phyloP scores from a whole-genome alignment of 37 sponge, comb jelly and placozoan species.

The Amphimedon queenslandica region DNA sequence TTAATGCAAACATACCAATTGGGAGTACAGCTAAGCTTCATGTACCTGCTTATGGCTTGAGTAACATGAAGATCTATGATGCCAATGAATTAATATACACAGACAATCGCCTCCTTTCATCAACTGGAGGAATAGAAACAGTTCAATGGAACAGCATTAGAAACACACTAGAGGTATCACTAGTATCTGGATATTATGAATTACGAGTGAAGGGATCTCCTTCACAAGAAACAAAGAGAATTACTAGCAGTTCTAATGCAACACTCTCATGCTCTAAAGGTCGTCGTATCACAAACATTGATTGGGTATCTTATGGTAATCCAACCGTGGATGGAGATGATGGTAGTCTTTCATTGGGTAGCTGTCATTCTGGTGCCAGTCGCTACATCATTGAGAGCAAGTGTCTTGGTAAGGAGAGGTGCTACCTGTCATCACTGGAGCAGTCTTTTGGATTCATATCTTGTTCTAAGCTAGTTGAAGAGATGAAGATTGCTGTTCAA shows the following conservation, averaged over 20 bases:
- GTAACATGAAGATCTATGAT: slow-evolving; percentile 14
- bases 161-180: neutral
- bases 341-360: slow-evolving; percentile 7
- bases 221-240: neutral
- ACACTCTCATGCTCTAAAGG: neutral
- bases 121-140: neutral
- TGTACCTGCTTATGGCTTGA: slow-evolving; percentile 31
- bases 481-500: too few relatives aligned
- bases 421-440: neutral
- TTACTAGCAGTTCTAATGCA: neutral
- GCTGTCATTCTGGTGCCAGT: neutral
- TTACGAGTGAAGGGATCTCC: slow-evolving; percentile 1
- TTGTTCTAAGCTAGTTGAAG: too few relatives aligned
- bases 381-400: neutral
- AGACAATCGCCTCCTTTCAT: neutral
- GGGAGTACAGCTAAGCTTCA: slow-evolving; percentile 18
- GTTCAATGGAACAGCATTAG: slow-evolving; percentile 2
- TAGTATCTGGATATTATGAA: slow-evolving; percentile 16
- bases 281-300: neutral
- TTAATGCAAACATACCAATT: slow-evolving; percentile 19
- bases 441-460: neutral
- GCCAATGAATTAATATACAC: neutral
- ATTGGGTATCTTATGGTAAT: slow-evolving; percentile 28
- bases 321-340: neutral
- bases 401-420: neutral